A percentile compares a stretch with the other conserved stretches of the same genome.
Evolutionary conservation across 2,113 vertebrate species (phyloP).

Genomic region (Calonectris borealis): DNA sequence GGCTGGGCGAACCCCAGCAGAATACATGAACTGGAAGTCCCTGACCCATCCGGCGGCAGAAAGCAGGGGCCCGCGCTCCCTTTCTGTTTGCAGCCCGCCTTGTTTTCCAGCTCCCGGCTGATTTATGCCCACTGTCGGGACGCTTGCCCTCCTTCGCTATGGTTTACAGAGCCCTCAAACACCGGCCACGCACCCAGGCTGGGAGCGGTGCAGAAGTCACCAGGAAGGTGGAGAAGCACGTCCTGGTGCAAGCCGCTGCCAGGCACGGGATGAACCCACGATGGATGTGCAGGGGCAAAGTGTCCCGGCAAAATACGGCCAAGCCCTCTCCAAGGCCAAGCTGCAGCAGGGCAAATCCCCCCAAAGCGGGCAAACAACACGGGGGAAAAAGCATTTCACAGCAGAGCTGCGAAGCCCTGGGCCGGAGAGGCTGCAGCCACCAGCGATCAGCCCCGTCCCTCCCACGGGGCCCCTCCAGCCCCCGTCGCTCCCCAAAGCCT

Average conservation of each 20-base stretch:
- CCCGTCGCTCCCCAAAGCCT: neutral
- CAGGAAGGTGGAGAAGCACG: rapidly evolving
- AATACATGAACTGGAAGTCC: constrained; percentile 42
- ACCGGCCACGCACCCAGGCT: rapidly evolving
- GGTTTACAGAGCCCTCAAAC: neutral
- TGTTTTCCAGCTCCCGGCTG: neutral
- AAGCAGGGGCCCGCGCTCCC: constrained; percentile 1
- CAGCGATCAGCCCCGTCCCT: neutral
- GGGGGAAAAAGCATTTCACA: neutral
- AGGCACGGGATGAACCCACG: rapidly evolving
- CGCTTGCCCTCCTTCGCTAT: neutral
- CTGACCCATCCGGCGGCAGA: neutral
- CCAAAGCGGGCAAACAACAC: rapidly evolving
- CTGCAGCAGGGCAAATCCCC: neutral
- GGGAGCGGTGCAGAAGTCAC: neutral
- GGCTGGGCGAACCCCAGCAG: neutral
- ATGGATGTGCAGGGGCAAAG: rapidly evolving
- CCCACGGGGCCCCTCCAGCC: neutral
- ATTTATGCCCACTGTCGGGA: neutral
- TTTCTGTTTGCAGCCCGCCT: neutral
- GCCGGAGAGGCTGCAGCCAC: neutral
- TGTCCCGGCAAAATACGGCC: neutral
- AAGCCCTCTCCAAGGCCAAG: neutral
- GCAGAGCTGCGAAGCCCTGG: neutral
- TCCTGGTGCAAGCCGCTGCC: neutral